phyloP scores from a whole-genome alignment of 2,113 vertebrate species.

The Paramisgurnus dabryanus region DNA sequence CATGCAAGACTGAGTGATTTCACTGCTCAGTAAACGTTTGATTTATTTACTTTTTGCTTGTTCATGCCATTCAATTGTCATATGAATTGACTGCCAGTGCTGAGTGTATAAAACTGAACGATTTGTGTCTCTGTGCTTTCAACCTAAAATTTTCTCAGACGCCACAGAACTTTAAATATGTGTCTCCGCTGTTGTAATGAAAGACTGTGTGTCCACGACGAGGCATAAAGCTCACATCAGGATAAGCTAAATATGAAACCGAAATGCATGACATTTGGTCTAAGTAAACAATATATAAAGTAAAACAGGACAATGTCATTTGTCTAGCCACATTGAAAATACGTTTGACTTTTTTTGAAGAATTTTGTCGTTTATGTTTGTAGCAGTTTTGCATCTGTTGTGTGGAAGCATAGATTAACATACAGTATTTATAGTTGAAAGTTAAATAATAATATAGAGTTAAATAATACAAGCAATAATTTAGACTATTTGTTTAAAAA shows the following conservation, averaged over 20 bases:
- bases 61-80: conserved; percentile 27
- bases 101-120: conserved; percentile 55
- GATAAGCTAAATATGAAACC: conserved; percentile 75
- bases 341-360: no score
- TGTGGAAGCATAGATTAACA: no score
- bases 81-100: conserved; percentile 21
- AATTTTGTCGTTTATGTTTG: no score
- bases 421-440: no score
- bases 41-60: conserved; percentile 29
- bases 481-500: no score
- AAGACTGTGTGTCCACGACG: conserved; percentile 64
- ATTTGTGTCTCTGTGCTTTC: conserved; percentile 74
- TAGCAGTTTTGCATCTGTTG: no score
- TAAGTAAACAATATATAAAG: conserved; percentile 68
- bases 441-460: no score
- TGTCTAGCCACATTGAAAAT: background rate
- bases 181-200: conserved; percentile 77
- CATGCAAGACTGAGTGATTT: background rate
- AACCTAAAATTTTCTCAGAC: conserved; percentile 74
- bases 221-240: conserved; percentile 69
- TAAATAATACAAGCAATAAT: no score
- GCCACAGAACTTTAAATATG: conserved; percentile 75
- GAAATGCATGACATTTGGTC: conserved; percentile 70
- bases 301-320: conserved; percentile 52
- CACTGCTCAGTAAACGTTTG: no score